Conservation (phyloP, 2,113 vertebrate species). For the Fregata magnificens region DNA sequence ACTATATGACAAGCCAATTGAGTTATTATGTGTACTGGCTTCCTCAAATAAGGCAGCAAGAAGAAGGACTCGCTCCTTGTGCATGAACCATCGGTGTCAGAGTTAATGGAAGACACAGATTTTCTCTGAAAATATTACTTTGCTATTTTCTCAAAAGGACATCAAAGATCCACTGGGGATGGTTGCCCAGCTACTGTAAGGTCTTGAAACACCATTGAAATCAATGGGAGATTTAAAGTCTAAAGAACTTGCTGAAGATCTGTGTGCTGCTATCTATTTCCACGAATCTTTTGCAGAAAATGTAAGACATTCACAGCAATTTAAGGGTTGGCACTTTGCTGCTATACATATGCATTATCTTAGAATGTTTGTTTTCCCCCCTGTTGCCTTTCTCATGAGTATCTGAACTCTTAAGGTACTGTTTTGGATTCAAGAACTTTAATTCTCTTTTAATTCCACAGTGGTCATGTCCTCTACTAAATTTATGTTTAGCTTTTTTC, state of each 20-base stretch:
- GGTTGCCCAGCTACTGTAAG: background rate
- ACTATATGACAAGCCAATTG: background rate
- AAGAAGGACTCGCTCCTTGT: background rate
- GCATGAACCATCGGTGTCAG: background rate
- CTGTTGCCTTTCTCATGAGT: background rate
- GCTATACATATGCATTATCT: background rate
- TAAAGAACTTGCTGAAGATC: background rate
- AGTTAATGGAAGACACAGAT: background rate
- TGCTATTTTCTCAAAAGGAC: background rate
- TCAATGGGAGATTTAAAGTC: background rate
- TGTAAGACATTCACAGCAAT: background rate
- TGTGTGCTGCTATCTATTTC: background rate
- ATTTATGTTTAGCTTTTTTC: slow-evolving; percentile 21
- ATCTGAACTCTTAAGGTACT: background rate
- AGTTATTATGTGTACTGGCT: background rate
- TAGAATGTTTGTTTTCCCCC: background rate
- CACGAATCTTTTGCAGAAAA: background rate
- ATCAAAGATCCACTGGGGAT: background rate
- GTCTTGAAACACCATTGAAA: background rate
- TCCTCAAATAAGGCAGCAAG: background rate
- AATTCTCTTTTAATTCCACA: slow-evolving; percentile 60
- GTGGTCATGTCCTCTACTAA: slow-evolving; percentile 11
- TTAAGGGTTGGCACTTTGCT: background rate
- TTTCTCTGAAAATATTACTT: background rate
- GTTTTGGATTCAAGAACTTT: background rate